A percentile compares a stretch with the other conserved stretches of the same genome.
phyloP scores from a whole-genome alignment of 2,113 vertebrate genomes.

The Redunca redunca region DNA sequence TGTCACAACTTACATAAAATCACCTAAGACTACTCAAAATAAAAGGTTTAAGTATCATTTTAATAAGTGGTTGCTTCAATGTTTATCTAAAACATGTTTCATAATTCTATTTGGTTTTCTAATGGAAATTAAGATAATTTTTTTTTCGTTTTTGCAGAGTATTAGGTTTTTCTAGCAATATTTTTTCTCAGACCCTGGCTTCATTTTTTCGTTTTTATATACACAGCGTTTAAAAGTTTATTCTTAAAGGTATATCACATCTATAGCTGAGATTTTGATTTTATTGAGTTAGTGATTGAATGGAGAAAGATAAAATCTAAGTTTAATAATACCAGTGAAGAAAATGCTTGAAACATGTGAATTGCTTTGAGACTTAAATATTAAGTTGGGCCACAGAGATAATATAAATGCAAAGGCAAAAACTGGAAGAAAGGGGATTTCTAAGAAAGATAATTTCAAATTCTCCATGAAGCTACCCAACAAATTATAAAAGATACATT shows the following conservation, averaged over 20 bases:
- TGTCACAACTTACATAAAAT: background rate
- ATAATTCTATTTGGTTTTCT: background rate
- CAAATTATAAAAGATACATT: background rate
- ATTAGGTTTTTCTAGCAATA: background rate
- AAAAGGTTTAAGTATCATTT: background rate
- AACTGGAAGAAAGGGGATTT: background rate
- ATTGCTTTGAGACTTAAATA: slow-evolving; percentile 11
- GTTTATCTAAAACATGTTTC: background rate
- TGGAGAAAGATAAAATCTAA: slow-evolving; percentile 1
- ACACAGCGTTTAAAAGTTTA: background rate
- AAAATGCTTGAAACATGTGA: background rate
- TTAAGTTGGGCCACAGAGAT: background rate
- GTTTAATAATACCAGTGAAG: background rate
- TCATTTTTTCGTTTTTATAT: background rate
- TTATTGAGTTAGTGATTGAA: slow-evolving; percentile 2
- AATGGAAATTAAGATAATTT: background rate
- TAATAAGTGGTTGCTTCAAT: background rate
- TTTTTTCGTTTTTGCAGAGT: background rate
- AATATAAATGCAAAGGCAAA: slow-evolving; percentile 42
- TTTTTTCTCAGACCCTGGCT: background rate
- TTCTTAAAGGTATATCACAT: background rate
- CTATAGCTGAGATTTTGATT: background rate
- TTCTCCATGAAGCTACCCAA: background rate
- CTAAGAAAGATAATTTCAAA: background rate
- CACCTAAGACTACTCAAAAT: background rate